A percentile compares a stretch with the other conserved stretches of the same genome.
Evolutionary conservation across 35 echinoderm and acorn worm genomes (phyloP).

Genomic region (Ophiothrix spiculata): DNA sequence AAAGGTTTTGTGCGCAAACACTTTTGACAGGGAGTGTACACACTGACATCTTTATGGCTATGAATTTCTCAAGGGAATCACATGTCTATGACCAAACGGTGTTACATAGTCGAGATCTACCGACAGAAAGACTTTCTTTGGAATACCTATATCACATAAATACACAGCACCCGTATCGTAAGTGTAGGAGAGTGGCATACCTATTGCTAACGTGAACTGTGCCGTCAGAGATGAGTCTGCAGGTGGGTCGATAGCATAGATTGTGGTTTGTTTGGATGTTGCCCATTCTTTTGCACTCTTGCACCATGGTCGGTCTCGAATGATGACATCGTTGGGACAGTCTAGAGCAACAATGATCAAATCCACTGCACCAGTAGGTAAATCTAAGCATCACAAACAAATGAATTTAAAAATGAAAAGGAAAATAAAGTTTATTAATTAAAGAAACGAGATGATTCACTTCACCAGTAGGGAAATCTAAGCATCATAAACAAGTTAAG

Average conservation of each 20-base stretch:
- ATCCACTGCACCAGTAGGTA: constrained; percentile 31
- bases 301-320: constrained; percentile 53
- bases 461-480: no score
- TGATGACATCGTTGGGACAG: constrained; percentile 37
- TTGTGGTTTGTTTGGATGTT: constrained; percentile 16
- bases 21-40: no score
- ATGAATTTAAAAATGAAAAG: neutral
- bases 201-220: constrained; percentile 40
- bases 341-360: constrained; percentile 63
- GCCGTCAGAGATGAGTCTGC: constrained; percentile 27
- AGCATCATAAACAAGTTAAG: no score
- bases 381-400: neutral
- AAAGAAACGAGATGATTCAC: no score
- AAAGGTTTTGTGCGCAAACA: no score
- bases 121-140: constrained; percentile 49
- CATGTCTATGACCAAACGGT: constrained; percentile 58
- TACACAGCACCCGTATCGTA: constrained; percentile 53
- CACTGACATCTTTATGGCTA: no score
- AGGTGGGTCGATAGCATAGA: constrained; percentile 61
- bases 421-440: no score
- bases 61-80: constrained; percentile 40
- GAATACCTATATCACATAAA: constrained; percentile 64
- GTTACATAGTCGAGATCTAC: constrained; percentile 45
- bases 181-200: constrained; percentile 44
- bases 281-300: constrained; percentile 42